Conservation (phyloP, 2,888 invertebrate species). For the Philereme vetulata region DNA sequence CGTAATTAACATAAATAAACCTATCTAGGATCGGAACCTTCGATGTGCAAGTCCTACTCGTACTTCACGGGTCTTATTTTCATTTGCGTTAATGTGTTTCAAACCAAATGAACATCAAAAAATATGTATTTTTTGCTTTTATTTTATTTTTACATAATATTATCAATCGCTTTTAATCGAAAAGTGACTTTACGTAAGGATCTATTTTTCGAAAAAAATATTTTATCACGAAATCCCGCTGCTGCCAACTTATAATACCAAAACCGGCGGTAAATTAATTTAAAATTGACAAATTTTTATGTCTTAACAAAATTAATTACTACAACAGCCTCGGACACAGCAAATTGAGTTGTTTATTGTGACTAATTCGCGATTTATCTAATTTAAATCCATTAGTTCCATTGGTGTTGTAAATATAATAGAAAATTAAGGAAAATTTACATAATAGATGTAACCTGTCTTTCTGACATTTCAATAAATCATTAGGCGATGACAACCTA, state of each 20-base stretch:
- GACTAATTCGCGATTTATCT: conserved; percentile 31
- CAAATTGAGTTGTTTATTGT: conserved; percentile 36
- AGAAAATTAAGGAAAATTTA: conserved; percentile 25
- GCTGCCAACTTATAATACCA: conserved; percentile 28
- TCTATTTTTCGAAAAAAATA: too few relatives aligned
- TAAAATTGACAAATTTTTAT: conserved; percentile 47
- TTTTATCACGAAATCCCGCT: conserved; percentile 41
- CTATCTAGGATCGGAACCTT: too few relatives aligned
- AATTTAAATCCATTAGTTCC: conserved; percentile 27
- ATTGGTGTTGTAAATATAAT: conserved; percentile 26
- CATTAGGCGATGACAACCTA: conserved; percentile 11
- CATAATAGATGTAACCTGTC: conserved; percentile 22
- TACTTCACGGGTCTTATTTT: too few relatives aligned
- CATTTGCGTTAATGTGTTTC: too few relatives aligned
- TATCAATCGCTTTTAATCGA: too few relatives aligned
- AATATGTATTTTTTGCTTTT: too few relatives aligned
- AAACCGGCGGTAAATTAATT: conserved; percentile 43
- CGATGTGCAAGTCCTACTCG: too few relatives aligned
- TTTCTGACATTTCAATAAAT: conserved; percentile 25
- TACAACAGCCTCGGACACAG: conserved; percentile 46
- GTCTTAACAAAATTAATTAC: conserved; percentile 52
- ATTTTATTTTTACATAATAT: too few relatives aligned
- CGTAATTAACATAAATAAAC: too few relatives aligned
- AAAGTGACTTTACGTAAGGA: too few relatives aligned
- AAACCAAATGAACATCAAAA: too few relatives aligned